Evolutionary conservation across 2,888 invertebrate genomes (phyloP).

Genomic region (Apeira syringaria): DNA sequence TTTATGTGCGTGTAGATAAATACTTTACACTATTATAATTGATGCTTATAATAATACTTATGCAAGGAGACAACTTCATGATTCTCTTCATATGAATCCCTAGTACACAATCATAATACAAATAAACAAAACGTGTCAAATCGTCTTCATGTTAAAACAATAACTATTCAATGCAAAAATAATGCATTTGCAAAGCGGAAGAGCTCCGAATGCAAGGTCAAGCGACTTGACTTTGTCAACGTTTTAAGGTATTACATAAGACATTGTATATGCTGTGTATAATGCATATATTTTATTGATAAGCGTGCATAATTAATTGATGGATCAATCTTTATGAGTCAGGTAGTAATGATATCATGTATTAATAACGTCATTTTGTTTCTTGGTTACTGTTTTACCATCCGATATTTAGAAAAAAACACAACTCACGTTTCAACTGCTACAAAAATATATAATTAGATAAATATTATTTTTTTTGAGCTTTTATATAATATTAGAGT

Average conservation of each 20-base stretch:
- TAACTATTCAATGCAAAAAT: not conserved
- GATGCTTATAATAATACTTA: no score
- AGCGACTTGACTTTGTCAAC: constrained; percentile 2
- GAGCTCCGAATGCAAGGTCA: constrained; percentile 9
- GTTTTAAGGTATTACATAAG: constrained; percentile 5
- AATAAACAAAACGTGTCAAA: constrained; percentile 28
- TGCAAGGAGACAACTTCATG: no score
- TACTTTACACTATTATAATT: no score
- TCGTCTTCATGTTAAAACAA: constrained; percentile 9
- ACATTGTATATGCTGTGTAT: not conserved
- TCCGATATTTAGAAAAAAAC: no score
- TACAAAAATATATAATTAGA: no score
- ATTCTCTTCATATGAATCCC: not conserved
- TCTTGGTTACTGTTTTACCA: no score
- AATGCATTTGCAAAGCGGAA: constrained; percentile 16
- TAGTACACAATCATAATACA: constrained; percentile 1
- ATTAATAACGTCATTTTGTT: not conserved
- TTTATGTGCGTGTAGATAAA: no score
- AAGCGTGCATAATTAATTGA: constrained; percentile 2
- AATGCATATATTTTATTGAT: constrained; percentile 1
- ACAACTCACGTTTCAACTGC: no score
- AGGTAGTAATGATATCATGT: constrained; percentile 11
- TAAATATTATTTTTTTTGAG: no score
- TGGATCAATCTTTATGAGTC: constrained; percentile 13
- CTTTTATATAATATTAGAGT: no score